Conservation (phyloP, 1,140 invertebrate species). For the Galleria mellonella region DNA sequence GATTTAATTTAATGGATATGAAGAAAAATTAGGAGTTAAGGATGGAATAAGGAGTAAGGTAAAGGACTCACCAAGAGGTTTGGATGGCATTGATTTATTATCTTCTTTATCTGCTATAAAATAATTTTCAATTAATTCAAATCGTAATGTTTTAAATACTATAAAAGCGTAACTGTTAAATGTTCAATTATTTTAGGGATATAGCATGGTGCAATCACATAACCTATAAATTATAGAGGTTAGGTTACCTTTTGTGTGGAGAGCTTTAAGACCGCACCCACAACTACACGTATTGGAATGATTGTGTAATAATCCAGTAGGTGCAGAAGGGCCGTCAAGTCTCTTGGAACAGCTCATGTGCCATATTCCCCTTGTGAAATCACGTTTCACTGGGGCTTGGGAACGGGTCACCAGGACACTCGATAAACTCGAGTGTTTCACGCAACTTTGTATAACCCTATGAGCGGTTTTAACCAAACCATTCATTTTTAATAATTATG, state of each 20-base stretch:
- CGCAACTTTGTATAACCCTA: slow-evolving; percentile 66
- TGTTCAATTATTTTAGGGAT: slow-evolving; percentile 1
- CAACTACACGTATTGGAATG: slow-evolving; percentile 76
- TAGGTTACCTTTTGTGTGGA: slow-evolving; percentile 81
- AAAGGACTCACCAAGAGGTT: slow-evolving; percentile 52
- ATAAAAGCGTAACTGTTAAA: slow-evolving; percentile 4
- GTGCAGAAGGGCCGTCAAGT: slow-evolving; percentile 33
- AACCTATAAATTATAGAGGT: slow-evolving; percentile 46
- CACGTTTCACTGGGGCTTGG: slow-evolving; percentile 74
- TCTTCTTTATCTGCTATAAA: slow-evolving; percentile 36
- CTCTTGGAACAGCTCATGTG: slow-evolving; percentile 76
- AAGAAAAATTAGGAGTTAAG: slow-evolving; percentile 4
- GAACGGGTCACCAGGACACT: slow-evolving; percentile 64
- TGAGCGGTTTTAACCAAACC: slow-evolving; percentile 78
- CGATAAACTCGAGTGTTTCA: slow-evolving; percentile 61
- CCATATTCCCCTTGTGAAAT: slow-evolving; percentile 80
- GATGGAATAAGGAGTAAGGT: slow-evolving; percentile 5
- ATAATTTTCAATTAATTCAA: slow-evolving; percentile 10
- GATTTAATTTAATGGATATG: no score
- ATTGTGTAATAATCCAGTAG: slow-evolving; percentile 49
- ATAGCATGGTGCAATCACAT: slow-evolving; percentile 47
- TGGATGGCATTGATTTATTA: slow-evolving; percentile 26
- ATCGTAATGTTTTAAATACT: no score
- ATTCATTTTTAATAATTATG: slow-evolving; percentile 76
- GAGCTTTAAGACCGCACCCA: slow-evolving; percentile 75